Base-by-base conservation (phyloP, 2,888 invertebrate species). In the Auanema sp. region DNA sequence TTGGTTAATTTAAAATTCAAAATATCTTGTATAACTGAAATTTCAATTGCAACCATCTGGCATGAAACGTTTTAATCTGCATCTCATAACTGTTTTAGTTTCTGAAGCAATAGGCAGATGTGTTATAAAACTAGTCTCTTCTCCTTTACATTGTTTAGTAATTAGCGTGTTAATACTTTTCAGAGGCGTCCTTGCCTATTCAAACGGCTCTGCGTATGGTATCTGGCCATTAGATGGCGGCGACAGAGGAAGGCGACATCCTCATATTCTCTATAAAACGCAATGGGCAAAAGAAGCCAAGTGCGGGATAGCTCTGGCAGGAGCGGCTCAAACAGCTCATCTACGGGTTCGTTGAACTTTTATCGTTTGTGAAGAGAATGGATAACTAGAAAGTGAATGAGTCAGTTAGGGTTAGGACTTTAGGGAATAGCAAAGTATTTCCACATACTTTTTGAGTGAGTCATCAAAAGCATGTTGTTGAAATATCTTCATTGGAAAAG, bases 151-250 rank as follows among this genome's bases (percentile, higher is more conserved):
- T 33, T 33, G 33, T 33, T 33, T 33, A 33, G 33, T 33, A 33
- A 33, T 33, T 33, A 33, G 33, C 33, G 33, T 33, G 33, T 42
- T 58, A 14, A 12, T 18, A 14, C 1, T n/a, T 63, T 76, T 54
- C 53, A 79, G 80, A 24, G 81, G 81, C 16, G 92, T 97, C 82
- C 94, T 97, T 83, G 93, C 96, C 87, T 91, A 94, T 83, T 92
- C 93, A 84, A 96, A 97, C 88, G 95, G 95, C 86, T 96, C 95
- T 58, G 95, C 95, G 58, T 96, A 93, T 86, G 92, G 95, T 83
- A 93, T 97, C 79, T 94, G 95, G 87, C 96, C 97, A 64, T 92
- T 96, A 87, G 92, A 92, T 87, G 94, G 94, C 78, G 94, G 93
- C 67, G 94, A 95, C 87, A 89, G 93, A 84, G 71, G 75, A 16